Evolutionary conservation across 2,113 vertebrate species (phyloP), one percentile per base, ranked within the genome.

Genomic region (Mesoclemmys tuberculata): DNA sequence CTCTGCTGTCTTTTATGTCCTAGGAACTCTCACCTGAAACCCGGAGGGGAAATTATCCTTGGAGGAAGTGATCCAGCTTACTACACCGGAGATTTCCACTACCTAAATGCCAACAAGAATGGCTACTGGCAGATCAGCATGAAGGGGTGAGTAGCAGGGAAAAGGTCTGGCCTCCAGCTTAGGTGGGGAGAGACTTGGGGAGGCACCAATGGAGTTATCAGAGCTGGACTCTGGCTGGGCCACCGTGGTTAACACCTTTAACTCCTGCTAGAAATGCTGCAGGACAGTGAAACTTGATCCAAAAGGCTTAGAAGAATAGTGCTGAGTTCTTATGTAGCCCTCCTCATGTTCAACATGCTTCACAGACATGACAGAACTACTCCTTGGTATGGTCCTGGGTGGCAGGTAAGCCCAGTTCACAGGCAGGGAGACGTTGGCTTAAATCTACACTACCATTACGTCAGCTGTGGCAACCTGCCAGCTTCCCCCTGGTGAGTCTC

Each of bases 21-120:
- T 96, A 99, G 99, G 96, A 98, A 99, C 2, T 89, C 99, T 74
- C 92, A 98, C 61, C 95, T 97, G 84, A 98, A 97, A 18, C 98
- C 98, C 0, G 99, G 99, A 1, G 99, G 99, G 77, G 99, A 99
- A 95, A 97, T 99, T 55, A 98, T 99, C 85, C 98, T 99, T 0
- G 99, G 99, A 1, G 99, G 99, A 87, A 99, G 98, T 0, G 99
- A 99, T 95, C 99, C 99, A 4, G 97, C 99, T 84, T 99, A 99
- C 93, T 99, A 99, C 97, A 99, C 96, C 1, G 99, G 99, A 5
- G 98, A 97, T 16, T 99, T 99, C 93, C 98, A 99, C 95, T 99
- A 99, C 10, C 52, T 99, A 88, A 98, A 97, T 71, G 85, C 99
- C 86, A 99, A 96, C 96, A 98, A 98, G 92, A 96, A 91, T 1